Conservation (phyloP, 2,888 invertebrate species). For the Gandaritis pyraliata region DNA sequence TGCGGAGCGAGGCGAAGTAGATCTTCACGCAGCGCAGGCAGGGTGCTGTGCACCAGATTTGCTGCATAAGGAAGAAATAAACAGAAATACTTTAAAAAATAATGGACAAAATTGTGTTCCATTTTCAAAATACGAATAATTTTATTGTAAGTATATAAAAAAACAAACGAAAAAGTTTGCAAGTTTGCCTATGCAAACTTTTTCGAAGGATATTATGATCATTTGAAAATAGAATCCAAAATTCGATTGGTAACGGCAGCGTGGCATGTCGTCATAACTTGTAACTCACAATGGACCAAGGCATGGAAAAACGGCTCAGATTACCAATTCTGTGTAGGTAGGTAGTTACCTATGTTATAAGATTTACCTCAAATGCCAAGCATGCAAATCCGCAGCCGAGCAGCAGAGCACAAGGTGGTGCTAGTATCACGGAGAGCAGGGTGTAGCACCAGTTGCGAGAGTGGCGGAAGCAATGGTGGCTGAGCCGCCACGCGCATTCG, state of each 20-base stretch:
- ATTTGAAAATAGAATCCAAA: conserved; percentile 1
- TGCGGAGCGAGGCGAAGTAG: conserved; percentile 85
- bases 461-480: conserved; percentile 86
- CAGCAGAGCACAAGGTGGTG: conserved; percentile 87
- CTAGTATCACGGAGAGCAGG: conserved; percentile 86
- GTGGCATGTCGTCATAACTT: no score
- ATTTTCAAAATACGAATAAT: no score
- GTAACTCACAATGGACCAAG: no score
- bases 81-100: neutral
- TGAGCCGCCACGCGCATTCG: conserved; percentile 88
- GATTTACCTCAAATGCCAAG: conserved; percentile 87
- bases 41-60: conserved; percentile 90
- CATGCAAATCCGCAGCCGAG: conserved; percentile 88
- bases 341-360: neutral
- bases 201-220: neutral
- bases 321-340: no score
- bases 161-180: no score
- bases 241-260: neutral
- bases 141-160: no score
- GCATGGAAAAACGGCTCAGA: no score
- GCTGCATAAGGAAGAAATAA: conserved; percentile 75
- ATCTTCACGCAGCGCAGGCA: conserved; percentile 87
- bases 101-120: no score
- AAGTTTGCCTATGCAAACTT: no score
- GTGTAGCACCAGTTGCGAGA: conserved; percentile 89